Evolutionary conservation across 2,888 invertebrate genomes (phyloP).

Genomic region (Arge pagana): DNA sequence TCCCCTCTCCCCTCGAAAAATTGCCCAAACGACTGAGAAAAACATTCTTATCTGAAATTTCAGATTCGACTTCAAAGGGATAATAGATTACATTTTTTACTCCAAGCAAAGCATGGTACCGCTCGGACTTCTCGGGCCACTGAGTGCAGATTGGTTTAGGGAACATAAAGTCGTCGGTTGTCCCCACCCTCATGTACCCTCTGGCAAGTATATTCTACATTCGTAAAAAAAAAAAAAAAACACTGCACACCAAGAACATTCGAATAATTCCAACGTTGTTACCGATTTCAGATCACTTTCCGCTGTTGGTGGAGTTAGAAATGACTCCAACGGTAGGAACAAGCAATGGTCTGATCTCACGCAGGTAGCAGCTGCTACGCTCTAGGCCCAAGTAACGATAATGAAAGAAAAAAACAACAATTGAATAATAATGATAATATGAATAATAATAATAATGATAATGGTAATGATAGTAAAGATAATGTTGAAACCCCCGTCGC

Average conservation of each 20-base stretch:
- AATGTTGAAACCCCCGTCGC: constrained; percentile 41
- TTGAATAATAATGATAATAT: constrained; percentile 28
- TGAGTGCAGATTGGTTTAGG: constrained; percentile 90
- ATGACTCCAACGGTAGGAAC: constrained; percentile 78
- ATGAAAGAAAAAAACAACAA: constrained; percentile 37
- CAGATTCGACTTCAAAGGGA: constrained; percentile 98
- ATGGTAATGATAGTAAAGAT: constrained; percentile 24
- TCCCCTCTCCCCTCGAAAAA: background rate
- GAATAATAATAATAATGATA: constrained; percentile 19
- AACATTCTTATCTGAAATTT: constrained; percentile 42
- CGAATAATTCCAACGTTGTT: background rate
- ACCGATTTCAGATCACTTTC: constrained; percentile 87
- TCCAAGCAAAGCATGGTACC: constrained; percentile 95
- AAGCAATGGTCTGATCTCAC: constrained; percentile 80
- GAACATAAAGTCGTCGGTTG: constrained; percentile 98
- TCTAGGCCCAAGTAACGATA: constrained; percentile 53
- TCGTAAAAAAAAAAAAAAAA: background rate
- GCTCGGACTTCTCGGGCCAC: constrained; percentile 90
- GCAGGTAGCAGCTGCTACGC: constrained; percentile 75
- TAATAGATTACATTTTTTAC: constrained; percentile 99
- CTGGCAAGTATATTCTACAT: constrained; percentile 61
- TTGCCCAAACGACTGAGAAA: background rate
- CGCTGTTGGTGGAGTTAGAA: constrained; percentile 87
- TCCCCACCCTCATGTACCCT: constrained; percentile 96
- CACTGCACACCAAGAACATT: background rate